Evolutionary conservation across 1,140 invertebrate genomes (phyloP).

Genomic region (Campoletis sonorensis): DNA sequence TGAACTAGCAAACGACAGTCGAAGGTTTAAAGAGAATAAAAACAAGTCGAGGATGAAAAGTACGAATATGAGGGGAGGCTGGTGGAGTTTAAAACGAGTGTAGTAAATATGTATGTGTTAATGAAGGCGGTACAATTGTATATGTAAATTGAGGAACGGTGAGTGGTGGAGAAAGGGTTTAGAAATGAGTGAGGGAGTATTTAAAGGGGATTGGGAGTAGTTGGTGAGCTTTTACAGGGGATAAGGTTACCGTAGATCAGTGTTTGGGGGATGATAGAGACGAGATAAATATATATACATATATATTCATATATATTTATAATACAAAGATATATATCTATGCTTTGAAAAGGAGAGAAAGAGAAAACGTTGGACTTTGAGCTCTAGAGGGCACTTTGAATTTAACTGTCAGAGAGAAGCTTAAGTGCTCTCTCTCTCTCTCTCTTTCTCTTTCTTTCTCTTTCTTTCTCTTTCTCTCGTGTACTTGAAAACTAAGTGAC

Average conservation of each 20-base stretch:
- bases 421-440: slow-evolving; percentile 58
- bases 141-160: slow-evolving; percentile 56
- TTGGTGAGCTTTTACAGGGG: slow-evolving; percentile 18
- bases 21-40: background rate
- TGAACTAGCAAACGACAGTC: background rate
- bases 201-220: background rate
- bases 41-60: background rate
- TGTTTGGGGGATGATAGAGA: slow-evolving; percentile 21
- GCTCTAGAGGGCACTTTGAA: slow-evolving; percentile 58
- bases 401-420: slow-evolving; percentile 64
- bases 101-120: slow-evolving; percentile 56
- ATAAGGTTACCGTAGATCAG: slow-evolving; percentile 41
- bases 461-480: slow-evolving; percentile 43
- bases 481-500: slow-evolving; percentile 57
- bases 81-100: slow-evolving; percentile 4
- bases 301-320: no score
- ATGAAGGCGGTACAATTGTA: slow-evolving; percentile 54
- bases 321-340: no score
- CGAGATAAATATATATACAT: background rate
- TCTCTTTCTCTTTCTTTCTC: slow-evolving; percentile 36
- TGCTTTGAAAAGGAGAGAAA: slow-evolving; percentile 37
- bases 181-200: background rate
- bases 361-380: slow-evolving; percentile 52
- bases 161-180: background rate
- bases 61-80: background rate